phyloP scores from a whole-genome alignment of 2,113 vertebrate genomes.

The Anthoscopus minutus region DNA sequence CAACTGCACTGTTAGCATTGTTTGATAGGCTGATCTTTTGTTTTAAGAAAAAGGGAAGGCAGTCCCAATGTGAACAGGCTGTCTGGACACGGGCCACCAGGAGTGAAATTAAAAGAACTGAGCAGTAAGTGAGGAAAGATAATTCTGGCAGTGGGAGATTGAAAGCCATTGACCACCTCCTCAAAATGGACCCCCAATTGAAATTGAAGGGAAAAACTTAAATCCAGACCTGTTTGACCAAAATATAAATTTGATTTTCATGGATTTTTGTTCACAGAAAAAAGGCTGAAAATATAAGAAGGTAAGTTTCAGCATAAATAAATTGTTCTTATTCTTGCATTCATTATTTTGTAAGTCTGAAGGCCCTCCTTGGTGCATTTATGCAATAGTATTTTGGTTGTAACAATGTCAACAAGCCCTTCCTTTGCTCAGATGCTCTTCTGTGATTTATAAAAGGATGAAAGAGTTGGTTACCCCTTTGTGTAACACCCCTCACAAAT shows the following conservation, averaged over 20 bases:
- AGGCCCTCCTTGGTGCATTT: not conserved
- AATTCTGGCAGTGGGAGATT: not conserved
- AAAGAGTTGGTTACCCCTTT: not conserved
- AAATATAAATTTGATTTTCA: not conserved
- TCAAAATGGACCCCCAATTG: not conserved
- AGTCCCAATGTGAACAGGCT: not conserved
- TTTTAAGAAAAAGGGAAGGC: not conserved
- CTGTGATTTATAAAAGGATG: not conserved
- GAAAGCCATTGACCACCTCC: not conserved
- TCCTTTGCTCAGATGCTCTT: not conserved
- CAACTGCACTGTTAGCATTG: not conserved
- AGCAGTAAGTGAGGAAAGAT: not conserved
- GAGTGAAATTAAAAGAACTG: not conserved
- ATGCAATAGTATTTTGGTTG: not conserved
- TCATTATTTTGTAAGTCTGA: not conserved
- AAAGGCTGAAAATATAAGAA: not conserved
- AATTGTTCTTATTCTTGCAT: not conserved
- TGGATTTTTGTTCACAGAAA: not conserved
- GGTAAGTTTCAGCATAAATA: not conserved
- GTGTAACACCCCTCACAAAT: too few species aligned
- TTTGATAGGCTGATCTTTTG: not conserved
- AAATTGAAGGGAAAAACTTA: not conserved
- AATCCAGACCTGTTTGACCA: not conserved
- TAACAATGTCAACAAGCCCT: not conserved
- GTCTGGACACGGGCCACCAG: too few species aligned